Base-by-base conservation (phyloP, 2,797 vertebrate species). In the Spondyliosoma cantharus region DNA sequence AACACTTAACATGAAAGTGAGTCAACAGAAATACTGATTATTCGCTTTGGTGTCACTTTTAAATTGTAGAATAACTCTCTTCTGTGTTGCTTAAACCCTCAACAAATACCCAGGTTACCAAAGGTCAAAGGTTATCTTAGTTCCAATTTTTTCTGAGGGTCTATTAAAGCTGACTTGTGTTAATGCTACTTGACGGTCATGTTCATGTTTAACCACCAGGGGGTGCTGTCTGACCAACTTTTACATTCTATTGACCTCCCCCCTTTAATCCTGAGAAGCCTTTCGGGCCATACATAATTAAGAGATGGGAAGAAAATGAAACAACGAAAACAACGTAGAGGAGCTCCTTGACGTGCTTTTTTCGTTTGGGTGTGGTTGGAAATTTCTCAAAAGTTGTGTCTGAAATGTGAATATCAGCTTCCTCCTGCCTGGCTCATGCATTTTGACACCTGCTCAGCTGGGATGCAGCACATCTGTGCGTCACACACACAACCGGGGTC, bases 171-270 rank as follows among this genome's bases (percentile, higher is more conserved):
- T 14, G 17, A 2, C 3, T 22, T 2, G 29, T 11, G 1, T 2
- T 24, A 12, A 57, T 7, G 7, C 4, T 29, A 11, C 29, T 63
- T 54, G 8, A 24, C 2, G 0, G 29, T 37, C 7, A 2, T 76
- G 37, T 46, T 67, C 2, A 32, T 19, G 1, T 66, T 22, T 7
- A 50, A 66, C 84, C 92, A 84, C 78, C n/a, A 90, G 90, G 61
- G 64, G 83, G 86, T 11, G 71, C 0, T 45, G 19, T 81, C 56
- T 29, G 64, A 20, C 67, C 74, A 81, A 7, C 4, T 13, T 70
- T 71, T 7, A 13, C 17, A 4, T 3, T 22, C 22, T 59, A 14
- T 20, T 15, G 20, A 22, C 17, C 45, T 32, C 32, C 20, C n/a
- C 19, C 56, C 58, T 25, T 48, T 15, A 37, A 24, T 14, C 32